Evolutionary conservation across 2,888 invertebrate genomes (phyloP).

Genomic region (Dynastes maya): DNA sequence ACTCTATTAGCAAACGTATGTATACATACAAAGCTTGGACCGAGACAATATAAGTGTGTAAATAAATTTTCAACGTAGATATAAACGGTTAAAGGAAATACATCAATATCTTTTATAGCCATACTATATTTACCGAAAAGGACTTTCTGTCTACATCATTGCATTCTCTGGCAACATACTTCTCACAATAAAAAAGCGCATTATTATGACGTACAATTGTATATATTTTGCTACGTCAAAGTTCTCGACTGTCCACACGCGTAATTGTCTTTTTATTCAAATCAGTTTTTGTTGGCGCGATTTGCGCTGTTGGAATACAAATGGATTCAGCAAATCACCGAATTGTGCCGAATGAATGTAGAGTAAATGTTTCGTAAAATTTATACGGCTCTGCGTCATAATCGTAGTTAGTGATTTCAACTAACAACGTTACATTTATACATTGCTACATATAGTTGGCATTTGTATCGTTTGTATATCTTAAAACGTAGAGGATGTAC

Average conservation of each 20-base stretch:
- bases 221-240: background rate
- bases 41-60: no score
- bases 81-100: no score
- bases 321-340: constrained; percentile 20
- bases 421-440: constrained; percentile 8
- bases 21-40: no score
- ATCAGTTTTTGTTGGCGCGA: constrained; percentile 15
- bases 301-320: background rate
- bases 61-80: no score
- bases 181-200: constrained; percentile 4
- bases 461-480: background rate
- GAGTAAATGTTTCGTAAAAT: constrained; percentile 13
- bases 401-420: constrained; percentile 19
- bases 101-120: no score
- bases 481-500: constrained; percentile 8
- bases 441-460: background rate
- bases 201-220: background rate
- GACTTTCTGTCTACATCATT: no score
- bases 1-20: no score
- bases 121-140: no score
- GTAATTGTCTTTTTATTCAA: constrained; percentile 10
- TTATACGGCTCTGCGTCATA: constrained; percentile 7
- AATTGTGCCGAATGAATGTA: constrained; percentile 17
- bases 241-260: constrained; percentile 11
- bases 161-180: background rate